Percentiles rank a stretch among this genome's conserved stretches.
phyloP scores from a whole-genome alignment of 2,113 vertebrate species.

The Oncorhynchus nerka region DNA sequence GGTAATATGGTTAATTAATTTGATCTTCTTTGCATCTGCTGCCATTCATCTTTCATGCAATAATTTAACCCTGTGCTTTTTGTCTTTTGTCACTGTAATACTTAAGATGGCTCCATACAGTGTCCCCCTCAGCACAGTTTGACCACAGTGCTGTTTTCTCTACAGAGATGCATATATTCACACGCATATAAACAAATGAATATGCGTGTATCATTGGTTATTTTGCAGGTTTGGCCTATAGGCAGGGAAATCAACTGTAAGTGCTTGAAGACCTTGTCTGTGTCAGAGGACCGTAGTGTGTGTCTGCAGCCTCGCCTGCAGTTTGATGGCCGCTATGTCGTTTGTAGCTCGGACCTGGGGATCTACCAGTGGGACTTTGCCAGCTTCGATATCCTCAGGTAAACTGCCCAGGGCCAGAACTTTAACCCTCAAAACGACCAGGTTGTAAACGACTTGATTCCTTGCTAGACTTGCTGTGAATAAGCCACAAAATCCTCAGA shows the following conservation, averaged over 20 bases:
- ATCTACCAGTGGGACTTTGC: conserved; percentile 98
- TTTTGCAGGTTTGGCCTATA: conserved; percentile 91
- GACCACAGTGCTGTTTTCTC: too few relatives aligned
- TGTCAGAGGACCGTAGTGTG: conserved; percentile 95
- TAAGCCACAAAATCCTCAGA: too few relatives aligned
- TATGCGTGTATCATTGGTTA: not conserved
- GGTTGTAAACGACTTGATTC: too few relatives aligned
- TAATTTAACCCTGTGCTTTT: too few relatives aligned
- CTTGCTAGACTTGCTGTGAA: too few relatives aligned
- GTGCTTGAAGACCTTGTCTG: conserved; percentile 91
- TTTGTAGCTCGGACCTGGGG: conserved; percentile 95
- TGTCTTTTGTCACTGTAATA: too few relatives aligned
- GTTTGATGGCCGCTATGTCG: conserved; percentile 93
- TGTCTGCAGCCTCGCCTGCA: conserved; percentile 93
- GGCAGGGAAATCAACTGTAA: conserved; percentile 97
- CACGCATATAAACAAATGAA: too few relatives aligned
- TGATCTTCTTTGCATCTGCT: not conserved
- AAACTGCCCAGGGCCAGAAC: conserved; percentile 31
- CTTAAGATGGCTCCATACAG: too few relatives aligned
- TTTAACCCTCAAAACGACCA: too few relatives aligned
- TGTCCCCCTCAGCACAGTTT: too few relatives aligned
- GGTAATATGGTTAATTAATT: conserved; percentile 67
- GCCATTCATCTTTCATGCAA: too few relatives aligned
- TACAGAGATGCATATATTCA: too few relatives aligned
- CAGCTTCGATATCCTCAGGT: conserved; percentile 97